phyloP scores from a whole-genome alignment of 2,797 vertebrate genomes.

The Tenualosa ilisha region DNA sequence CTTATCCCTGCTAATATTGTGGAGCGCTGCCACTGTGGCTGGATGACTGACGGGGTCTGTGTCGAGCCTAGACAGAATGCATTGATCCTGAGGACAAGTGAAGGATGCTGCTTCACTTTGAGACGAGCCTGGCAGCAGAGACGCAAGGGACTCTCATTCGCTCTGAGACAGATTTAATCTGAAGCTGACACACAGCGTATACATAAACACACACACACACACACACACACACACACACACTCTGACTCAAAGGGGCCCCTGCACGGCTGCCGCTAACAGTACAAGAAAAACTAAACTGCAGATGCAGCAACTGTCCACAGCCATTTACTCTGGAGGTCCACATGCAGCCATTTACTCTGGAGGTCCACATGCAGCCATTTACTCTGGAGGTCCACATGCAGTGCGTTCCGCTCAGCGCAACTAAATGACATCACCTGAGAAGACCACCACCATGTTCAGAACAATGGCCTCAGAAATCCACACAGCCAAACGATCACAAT shows the following conservation, averaged over 20 bases:
- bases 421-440: background rate
- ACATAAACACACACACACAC: background rate
- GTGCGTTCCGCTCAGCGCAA: background rate
- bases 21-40: background rate
- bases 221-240: background rate
- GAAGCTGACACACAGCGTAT: background rate
- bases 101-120: background rate
- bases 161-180: background rate
- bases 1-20: background rate
- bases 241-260: background rate
- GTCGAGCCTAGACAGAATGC: background rate
- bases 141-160: background rate
- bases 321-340: background rate
- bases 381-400: background rate
- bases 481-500: too few relatives aligned
- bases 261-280: conserved; percentile 8
- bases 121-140: background rate
- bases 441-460: background rate
- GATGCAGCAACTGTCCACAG: conserved; percentile 18
- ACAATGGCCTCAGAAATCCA: too few relatives aligned
- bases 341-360: background rate
- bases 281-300: conserved; percentile 33
- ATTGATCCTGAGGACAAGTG: background rate
- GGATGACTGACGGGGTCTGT: background rate
- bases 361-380: background rate